These are phyloP conservation scores for Drosophila pallidifrons DNA, from an alignment of 1,140 invertebrate species.

Conservation along the genomic window DNA sequence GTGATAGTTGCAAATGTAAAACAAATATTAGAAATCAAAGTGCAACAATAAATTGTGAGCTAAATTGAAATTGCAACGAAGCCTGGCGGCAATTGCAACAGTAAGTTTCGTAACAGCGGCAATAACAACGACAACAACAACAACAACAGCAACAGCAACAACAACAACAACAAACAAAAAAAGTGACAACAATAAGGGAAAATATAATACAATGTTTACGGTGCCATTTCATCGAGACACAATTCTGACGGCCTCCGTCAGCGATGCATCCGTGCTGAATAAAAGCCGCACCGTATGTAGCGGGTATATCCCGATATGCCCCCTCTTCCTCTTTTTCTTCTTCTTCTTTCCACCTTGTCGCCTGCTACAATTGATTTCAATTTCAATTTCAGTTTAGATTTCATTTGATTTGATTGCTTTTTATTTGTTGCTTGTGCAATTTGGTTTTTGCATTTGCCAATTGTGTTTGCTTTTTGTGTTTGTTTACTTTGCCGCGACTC, in stretches of 20 bases:
- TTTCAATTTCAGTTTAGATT: conserved; percentile 45
- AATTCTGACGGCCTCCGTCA: conserved; percentile 80
- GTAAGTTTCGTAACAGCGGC: conserved; percentile 53
- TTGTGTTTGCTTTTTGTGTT: conserved; percentile 16
- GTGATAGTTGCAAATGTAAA: conserved; percentile 45
- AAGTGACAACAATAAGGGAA: conserved; percentile 9
- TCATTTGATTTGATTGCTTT: conserved; percentile 45
- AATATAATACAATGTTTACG: conserved; percentile 73
- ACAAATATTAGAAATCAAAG: conserved; percentile 25
- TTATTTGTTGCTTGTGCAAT: conserved; percentile 40
- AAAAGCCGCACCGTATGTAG: conserved; percentile 81
- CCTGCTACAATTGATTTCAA: conserved; percentile 69
- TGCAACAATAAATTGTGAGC: conserved; percentile 42
- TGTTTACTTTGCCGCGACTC: neutral
- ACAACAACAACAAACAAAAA: conserved; percentile 17
- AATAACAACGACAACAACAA: conserved; percentile 17
- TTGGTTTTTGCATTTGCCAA: conserved; percentile 13
- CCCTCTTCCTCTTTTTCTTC: neutral
- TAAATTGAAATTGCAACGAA: conserved; percentile 17
- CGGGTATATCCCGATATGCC: conserved; percentile 21
- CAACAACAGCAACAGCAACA: conserved; percentile 19
- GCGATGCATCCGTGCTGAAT: conserved; percentile 82
- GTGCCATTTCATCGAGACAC: conserved; percentile 84
- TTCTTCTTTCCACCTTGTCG: neutral
- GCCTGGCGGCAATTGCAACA: conserved; percentile 41